Evolutionary conservation across 2,113 vertebrate genomes (phyloP).

Genomic region (Lonchura striata): DNA sequence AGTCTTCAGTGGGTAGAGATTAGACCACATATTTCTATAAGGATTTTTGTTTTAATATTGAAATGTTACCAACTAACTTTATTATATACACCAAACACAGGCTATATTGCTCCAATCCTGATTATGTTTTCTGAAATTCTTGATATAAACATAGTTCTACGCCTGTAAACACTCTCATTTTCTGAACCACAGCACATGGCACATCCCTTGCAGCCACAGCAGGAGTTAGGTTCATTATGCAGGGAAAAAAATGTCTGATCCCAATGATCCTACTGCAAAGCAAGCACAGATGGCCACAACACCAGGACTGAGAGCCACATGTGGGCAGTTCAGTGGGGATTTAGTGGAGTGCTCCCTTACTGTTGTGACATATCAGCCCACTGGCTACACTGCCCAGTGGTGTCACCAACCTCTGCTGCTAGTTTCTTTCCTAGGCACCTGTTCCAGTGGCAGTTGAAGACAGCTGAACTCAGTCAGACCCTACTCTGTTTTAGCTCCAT

Average conservation of each 20-base stretch:
- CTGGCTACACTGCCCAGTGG: neutral
- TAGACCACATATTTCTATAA: neutral
- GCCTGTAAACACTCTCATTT: neutral
- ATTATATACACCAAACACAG: neutral
- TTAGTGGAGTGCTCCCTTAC: neutral
- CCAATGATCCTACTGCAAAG: neutral
- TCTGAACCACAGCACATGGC: neutral
- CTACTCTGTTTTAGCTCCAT: neutral
- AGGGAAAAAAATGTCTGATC: neutral
- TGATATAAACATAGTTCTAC: neutral
- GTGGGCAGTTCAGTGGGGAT: rapidly evolving
- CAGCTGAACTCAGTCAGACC: neutral
- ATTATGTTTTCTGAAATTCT: neutral
- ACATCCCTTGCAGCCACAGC: neutral
- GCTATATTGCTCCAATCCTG: neutral
- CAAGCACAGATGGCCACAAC: neutral
- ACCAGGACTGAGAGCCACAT: neutral
- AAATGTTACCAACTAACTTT: neutral
- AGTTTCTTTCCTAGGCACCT: neutral
- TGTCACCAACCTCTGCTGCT: neutral
- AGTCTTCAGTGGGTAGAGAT: neutral
- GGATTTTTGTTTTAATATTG: neutral
- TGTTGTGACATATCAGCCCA: neutral
- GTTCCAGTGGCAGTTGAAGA: neutral
- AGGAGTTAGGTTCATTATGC: neutral